Evolutionary conservation across 2,888 invertebrate genomes (phyloP), one percentile per base, ranked within the genome.

Genomic region (Agapostemon virescens): DNA sequence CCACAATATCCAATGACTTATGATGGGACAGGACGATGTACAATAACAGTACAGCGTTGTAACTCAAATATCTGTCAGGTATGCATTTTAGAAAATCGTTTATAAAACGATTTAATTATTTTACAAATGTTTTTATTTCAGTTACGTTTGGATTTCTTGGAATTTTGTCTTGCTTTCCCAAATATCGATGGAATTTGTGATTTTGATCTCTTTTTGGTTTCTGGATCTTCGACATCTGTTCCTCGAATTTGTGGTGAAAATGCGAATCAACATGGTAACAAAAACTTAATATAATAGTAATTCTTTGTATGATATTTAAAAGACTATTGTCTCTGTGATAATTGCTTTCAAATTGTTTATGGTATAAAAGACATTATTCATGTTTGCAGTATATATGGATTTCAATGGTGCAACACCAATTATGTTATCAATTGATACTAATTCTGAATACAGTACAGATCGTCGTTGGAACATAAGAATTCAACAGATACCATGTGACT

Each of bases 171-270:
- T 36, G 94, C 96, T 0, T 96, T 96, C 85, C 97, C 97, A 0
- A 94, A 95, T 85, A 95, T 95, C 0, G 95, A 95, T 90, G 97
- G 97, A 1, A 93, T 93, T 69, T 97, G 97, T 89, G 91, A 93
- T 20, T 95, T 94, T 0, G 97, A 98, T 91, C 94, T 95, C 5
- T 93, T 98, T 81, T 94, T 95, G 5, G 93, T 97, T 38, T 94
- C 95, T 0, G 96, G 96, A 0, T 95, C 96, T 0, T 95, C 95
- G 75, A 95, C 96, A 0, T 91, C 93, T 9, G 95, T 96, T 6
- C 96, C 96, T 0, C 91, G 93, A 0, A 94, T 98, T 79, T 98
- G 97, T 90, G 97, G 97, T 0, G 96, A 96, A 90, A 96, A 97
- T 91, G 95, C 95, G 0, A 97, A 97, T 0, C 96, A 97, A 91